Evolutionary conservation across 2,797 vertebrate genomes (phyloP).

Genomic region (Selene dorsalis): DNA sequence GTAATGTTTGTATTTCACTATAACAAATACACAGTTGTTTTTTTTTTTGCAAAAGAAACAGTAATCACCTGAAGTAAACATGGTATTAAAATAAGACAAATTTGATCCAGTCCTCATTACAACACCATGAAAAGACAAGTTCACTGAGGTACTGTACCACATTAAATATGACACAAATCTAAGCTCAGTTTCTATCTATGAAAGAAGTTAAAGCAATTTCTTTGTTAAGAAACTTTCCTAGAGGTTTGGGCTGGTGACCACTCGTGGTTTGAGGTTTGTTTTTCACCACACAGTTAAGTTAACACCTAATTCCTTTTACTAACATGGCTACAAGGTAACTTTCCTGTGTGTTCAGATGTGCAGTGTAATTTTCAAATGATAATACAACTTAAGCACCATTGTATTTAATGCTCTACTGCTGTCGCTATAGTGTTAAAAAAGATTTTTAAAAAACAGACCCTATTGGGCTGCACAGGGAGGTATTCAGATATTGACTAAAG

Average conservation of each 20-base stretch:
- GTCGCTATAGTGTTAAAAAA: too few species aligned
- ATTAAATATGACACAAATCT: not conserved
- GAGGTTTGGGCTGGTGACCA: not conserved
- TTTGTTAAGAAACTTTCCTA: too few species aligned
- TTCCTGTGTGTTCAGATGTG: not conserved
- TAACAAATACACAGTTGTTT: too few species aligned
- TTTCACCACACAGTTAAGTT: not conserved
- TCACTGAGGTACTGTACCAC: not conserved
- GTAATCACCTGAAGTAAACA: not conserved
- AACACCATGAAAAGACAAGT: conserved; percentile 9
- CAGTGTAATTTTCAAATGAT: not conserved
- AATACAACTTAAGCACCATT: not conserved
- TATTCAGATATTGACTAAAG: too few species aligned
- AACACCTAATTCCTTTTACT: too few species aligned
- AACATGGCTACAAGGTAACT: too few species aligned
- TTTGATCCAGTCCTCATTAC: not conserved
- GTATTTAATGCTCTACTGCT: too few species aligned
- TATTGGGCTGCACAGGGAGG: too few species aligned
- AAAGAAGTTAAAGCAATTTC: too few species aligned
- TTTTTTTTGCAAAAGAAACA: not conserved
- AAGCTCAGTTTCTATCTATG: too few species aligned
- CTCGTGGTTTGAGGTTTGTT: conserved; percentile 16
- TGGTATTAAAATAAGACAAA: not conserved
- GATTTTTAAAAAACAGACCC: too few species aligned
- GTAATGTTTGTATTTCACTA: not conserved